Conservation (phyloP, 2,888 invertebrate species). For the Glaucopsyche alexis region DNA sequence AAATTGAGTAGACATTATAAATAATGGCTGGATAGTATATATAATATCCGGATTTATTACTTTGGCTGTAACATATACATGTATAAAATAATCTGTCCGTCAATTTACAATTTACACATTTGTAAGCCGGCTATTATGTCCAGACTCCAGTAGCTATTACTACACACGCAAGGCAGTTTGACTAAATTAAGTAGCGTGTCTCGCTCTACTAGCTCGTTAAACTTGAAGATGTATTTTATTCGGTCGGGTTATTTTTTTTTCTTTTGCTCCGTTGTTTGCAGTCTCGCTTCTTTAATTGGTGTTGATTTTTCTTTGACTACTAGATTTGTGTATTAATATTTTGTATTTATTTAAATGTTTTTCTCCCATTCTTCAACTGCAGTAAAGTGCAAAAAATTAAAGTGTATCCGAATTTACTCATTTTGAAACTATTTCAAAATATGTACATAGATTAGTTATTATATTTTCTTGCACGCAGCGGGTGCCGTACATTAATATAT, state of each 20-base stretch:
- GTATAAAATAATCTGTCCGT: slow-evolving; percentile 17
- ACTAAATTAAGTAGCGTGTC: not conserved
- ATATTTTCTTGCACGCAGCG: no score
- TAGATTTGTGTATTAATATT: not conserved
- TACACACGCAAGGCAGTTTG: not conserved
- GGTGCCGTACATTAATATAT: no score
- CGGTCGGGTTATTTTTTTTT: not conserved
- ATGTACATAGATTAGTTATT: no score
- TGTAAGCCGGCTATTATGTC: slow-evolving; percentile 10
- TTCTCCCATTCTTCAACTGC: not conserved
- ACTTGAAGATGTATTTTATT: not conserved
- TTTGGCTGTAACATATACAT: no score
- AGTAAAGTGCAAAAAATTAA: no score
- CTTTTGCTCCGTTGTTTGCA: not conserved
- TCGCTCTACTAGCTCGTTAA: not conserved
- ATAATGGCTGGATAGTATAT: no score
- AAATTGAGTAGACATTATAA: no score
- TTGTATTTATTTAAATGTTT: not conserved
- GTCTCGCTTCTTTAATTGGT: slow-evolving; percentile 10
- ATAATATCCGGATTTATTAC: no score
- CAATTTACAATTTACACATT: slow-evolving; percentile 22
- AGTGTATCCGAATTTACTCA: no score
- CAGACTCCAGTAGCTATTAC: not conserved
- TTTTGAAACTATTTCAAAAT: no score
- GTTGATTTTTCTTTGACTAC: slow-evolving; percentile 6